A percentile compares a stretch with the other conserved stretches of the same genome.
These are phyloP conservation scores for Hirtodrosophila duncani DNA, from an alignment of 2,888 invertebrate species.

Conservation along the genomic window DNA sequence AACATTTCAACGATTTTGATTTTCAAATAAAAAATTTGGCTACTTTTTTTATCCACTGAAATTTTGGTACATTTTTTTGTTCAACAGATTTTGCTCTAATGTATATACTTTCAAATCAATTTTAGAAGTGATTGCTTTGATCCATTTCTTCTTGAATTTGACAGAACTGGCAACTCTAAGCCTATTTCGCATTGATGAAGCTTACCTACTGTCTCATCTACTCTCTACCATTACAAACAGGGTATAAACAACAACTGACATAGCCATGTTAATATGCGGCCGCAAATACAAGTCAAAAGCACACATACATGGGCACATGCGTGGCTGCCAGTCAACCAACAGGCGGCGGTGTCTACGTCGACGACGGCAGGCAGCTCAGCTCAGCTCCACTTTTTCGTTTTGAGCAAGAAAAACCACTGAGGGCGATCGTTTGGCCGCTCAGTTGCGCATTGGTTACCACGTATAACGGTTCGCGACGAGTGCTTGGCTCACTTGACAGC, in stretches of 20 bases:
- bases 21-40: too few relatives aligned
- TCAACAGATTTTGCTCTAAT: too few relatives aligned
- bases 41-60: too few relatives aligned
- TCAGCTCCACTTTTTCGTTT: conserved; percentile 19
- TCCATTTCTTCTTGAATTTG: too few relatives aligned
- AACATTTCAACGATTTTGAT: too few relatives aligned
- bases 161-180: too few relatives aligned
- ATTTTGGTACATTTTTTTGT: too few relatives aligned
- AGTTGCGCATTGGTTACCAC: conserved; percentile 61
- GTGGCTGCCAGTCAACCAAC: conserved; percentile 48
- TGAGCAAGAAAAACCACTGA: conserved; percentile 58
- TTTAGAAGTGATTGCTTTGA: too few relatives aligned
- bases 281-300: conserved; percentile 41
- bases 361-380: conserved; percentile 14
- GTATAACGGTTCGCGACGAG: conserved; percentile 56
- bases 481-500: neutral
- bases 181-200: too few relatives aligned
- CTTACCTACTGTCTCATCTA: too few relatives aligned
- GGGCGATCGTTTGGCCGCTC: conserved; percentile 47
- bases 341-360: conserved; percentile 7
- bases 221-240: too few relatives aligned
- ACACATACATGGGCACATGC: conserved; percentile 36
- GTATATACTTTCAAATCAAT: too few relatives aligned
- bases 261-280: conserved; percentile 19
- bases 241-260: conserved; percentile 19